These are phyloP conservation scores for Machimus atricapillus DNA, from an alignment of 2,888 invertebrate genomes.

Conservation along the genomic window DNA sequence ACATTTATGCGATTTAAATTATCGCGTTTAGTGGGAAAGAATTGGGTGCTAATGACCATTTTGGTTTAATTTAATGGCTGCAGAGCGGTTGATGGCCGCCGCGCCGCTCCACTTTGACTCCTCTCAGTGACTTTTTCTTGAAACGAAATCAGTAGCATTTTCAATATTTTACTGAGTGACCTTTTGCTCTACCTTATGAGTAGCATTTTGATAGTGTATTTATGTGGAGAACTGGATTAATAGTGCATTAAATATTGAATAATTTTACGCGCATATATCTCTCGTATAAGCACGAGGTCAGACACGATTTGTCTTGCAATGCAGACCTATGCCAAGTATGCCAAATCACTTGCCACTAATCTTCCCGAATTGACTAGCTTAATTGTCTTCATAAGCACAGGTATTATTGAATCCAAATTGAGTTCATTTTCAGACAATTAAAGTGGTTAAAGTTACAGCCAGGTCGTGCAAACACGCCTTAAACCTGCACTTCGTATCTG, in stretches of 20 bases:
- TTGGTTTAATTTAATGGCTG: not conserved
- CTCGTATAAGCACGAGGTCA: not conserved
- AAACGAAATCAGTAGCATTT: not conserved
- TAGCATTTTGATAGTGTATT: not conserved
- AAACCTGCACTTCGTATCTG: not conserved
- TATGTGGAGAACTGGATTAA: not conserved
- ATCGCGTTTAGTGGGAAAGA: not conserved
- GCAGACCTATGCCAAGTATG: not conserved
- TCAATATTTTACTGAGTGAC: not conserved
- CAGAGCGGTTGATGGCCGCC: not conserved
- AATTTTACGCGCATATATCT: not conserved
- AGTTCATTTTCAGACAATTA: not conserved
- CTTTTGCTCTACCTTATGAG: not conserved
- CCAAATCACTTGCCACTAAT: not conserved
- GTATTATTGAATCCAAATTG: not conserved
- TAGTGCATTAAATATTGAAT: not conserved
- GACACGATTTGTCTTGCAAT: not conserved
- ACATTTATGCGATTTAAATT: not conserved
- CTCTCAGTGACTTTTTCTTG: not conserved
- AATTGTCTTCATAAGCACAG: not conserved
- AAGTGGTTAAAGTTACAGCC: not conserved
- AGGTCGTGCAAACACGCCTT: not conserved
- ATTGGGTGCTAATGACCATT: not conserved
- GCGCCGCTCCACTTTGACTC: not conserved
- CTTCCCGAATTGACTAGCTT: not conserved